These are phyloP conservation scores for Orchesella cincta DNA, from an alignment of 1,140 invertebrate species.

Conservation along the genomic window DNA sequence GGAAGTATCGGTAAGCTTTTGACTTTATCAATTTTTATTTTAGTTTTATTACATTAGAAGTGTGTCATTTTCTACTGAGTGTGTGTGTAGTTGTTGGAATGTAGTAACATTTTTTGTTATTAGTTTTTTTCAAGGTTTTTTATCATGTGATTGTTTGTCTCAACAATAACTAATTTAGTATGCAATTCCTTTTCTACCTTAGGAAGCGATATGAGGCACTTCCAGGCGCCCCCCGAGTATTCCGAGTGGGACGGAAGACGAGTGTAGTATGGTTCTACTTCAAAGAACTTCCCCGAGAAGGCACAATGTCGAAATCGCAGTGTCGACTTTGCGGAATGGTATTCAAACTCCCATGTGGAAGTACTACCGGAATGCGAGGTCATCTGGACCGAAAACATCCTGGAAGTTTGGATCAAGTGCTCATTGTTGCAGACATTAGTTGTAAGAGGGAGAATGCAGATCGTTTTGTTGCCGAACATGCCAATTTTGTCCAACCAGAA, in stretches of 20 bases:
- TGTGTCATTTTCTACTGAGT: too few relatives aligned
- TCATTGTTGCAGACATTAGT: neutral
- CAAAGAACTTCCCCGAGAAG: neutral
- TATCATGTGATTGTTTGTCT: too few relatives aligned
- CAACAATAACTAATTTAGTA: too few relatives aligned
- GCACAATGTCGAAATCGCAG: neutral
- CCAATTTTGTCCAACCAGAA: too few relatives aligned
- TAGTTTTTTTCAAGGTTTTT: too few relatives aligned
- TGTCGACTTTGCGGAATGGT: slow-evolving; percentile 29
- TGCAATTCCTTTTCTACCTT: neutral
- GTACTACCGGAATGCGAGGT: slow-evolving; percentile 38
- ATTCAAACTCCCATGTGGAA: slow-evolving; percentile 32
- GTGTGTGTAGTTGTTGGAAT: too few relatives aligned
- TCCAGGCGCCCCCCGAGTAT: neutral
- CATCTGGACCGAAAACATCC: slow-evolving; percentile 34
- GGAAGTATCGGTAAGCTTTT: too few relatives aligned
- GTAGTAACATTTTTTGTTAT: too few relatives aligned
- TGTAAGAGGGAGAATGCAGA: neutral
- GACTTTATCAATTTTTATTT: too few relatives aligned
- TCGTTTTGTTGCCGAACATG: neutral
- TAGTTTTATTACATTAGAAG: too few relatives aligned
- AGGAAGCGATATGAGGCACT: neutral
- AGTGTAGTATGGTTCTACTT: slow-evolving; percentile 39
- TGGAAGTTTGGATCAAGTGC: neutral
- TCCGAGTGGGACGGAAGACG: slow-evolving; percentile 30